A percentile compares a stretch with the other conserved stretches of the same genome.
Evolutionary conservation across 2,888 invertebrate species (phyloP).

Genomic region (Odontocerum albicorne): DNA sequence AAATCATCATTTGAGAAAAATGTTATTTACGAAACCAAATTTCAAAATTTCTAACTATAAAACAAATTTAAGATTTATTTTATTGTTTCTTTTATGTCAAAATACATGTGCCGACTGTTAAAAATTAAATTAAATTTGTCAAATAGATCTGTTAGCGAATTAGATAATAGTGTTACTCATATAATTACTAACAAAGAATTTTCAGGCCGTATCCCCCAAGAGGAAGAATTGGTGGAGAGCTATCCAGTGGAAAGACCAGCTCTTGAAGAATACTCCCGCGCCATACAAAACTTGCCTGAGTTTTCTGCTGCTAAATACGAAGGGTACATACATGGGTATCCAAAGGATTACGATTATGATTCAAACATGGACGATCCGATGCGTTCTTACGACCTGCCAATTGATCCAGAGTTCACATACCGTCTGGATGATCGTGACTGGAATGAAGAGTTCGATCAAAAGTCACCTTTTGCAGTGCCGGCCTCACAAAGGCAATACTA

Average conservation of each 20-base stretch:
- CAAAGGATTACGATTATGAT: constrained; percentile 12
- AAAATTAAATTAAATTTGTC: too few relatives aligned
- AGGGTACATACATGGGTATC: not conserved
- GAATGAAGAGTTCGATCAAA: not conserved
- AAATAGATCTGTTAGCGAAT: too few relatives aligned
- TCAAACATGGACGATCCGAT: not conserved
- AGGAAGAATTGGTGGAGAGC: not conserved
- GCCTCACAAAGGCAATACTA: not conserved
- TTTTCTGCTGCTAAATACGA: not conserved
- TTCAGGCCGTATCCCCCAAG: not conserved
- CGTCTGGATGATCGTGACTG: constrained; percentile 2
- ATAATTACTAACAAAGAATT: too few relatives aligned
- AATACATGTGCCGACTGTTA: too few relatives aligned
- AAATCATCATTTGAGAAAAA: too few relatives aligned
- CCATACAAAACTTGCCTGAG: not conserved
- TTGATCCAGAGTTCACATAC: constrained; percentile 12
- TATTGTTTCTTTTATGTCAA: too few relatives aligned
- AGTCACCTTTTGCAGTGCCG: not conserved
- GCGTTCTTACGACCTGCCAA: constrained; percentile 5
- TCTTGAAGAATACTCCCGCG: not conserved
- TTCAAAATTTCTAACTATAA: too few relatives aligned
- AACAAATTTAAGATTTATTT: too few relatives aligned
- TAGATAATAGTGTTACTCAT: too few relatives aligned
- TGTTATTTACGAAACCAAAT: too few relatives aligned
- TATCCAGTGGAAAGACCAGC: not conserved